Evolutionary conservation across 2,888 invertebrate genomes (phyloP).

Genomic region (Drosophila kambysellisi): DNA sequence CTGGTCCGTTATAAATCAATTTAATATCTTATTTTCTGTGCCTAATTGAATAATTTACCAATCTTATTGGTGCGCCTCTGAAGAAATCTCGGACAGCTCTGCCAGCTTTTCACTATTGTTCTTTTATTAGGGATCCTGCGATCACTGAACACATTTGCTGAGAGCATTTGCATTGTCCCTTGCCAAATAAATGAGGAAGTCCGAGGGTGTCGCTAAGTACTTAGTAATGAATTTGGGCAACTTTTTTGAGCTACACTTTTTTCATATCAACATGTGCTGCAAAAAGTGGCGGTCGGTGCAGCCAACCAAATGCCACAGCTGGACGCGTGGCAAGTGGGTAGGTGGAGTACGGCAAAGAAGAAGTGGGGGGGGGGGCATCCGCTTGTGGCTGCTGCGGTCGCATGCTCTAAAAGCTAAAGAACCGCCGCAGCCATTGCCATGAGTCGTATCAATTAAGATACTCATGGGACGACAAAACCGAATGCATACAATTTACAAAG

Average conservation of each 20-base stretch:
- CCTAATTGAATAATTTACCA: neutral
- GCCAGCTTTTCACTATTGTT: neutral
- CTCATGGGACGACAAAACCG: slow-evolving; percentile 49
- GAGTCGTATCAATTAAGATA: slow-evolving; percentile 68
- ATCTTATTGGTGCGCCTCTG: neutral
- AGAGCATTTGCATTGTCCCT: slow-evolving; percentile 1
- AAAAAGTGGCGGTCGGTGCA: slow-evolving; percentile 58
- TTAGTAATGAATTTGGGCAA: slow-evolving; percentile 37
- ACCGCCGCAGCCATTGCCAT: slow-evolving; percentile 31
- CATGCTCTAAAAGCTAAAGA: slow-evolving; percentile 70
- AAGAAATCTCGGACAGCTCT: neutral
- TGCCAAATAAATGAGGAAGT: neutral
- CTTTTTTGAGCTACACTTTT: slow-evolving; percentile 38
- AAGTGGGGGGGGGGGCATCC: slow-evolving; percentile 13
- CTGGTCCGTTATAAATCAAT: too few relatives aligned
- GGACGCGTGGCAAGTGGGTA: slow-evolving; percentile 6
- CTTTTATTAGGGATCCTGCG: neutral
- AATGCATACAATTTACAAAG: slow-evolving; percentile 42
- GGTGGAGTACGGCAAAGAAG: neutral
- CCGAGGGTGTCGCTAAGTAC: slow-evolving; percentile 36
- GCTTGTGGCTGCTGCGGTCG: slow-evolving; percentile 59
- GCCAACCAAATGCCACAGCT: slow-evolving; percentile 35
- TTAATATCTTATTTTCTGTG: neutral
- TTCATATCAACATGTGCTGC: slow-evolving; percentile 35
- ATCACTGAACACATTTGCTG: neutral